Evolutionary conservation across 2,113 vertebrate genomes (phyloP).

Genomic region (Polypterus bichir): DNA sequence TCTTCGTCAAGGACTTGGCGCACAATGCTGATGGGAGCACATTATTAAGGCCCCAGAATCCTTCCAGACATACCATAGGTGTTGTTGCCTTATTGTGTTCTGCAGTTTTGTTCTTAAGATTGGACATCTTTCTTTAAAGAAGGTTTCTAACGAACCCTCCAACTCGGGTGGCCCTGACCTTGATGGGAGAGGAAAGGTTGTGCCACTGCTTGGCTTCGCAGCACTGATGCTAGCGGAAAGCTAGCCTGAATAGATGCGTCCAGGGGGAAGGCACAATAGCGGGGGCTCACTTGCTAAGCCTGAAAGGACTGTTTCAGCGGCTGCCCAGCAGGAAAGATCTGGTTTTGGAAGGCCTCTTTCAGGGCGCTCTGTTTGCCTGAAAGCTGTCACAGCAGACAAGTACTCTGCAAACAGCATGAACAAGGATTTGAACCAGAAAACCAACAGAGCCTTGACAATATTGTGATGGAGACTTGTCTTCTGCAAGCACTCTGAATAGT

Average conservation of each 20-base stretch:
- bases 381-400: constrained; percentile 95
- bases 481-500: constrained; percentile 62
- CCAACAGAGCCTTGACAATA: constrained; percentile 79
- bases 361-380: constrained; percentile 82
- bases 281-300: constrained; percentile 88
- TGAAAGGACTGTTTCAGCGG: constrained; percentile 81
- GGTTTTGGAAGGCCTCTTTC: constrained; percentile 89
- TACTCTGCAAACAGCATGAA: constrained; percentile 97
- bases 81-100: too few species aligned
- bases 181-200: constrained; percentile 64
- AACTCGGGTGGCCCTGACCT: constrained; percentile 74
- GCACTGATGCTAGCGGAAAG: constrained; percentile 58
- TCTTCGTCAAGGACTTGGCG: too few species aligned
- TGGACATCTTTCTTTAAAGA: too few species aligned
- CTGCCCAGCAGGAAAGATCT: constrained; percentile 88
- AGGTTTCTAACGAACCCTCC: too few species aligned
- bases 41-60: too few species aligned
- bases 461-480: constrained; percentile 72
- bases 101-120: too few species aligned
- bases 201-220: constrained; percentile 71
- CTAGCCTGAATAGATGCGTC: constrained; percentile 76
- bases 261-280: constrained; percentile 82
- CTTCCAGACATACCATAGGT: too few species aligned
- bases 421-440: constrained; percentile 97
- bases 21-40: too few species aligned